phyloP scores from a whole-genome alignment of 2,888 invertebrate species.

The Mythimna lalbum region DNA sequence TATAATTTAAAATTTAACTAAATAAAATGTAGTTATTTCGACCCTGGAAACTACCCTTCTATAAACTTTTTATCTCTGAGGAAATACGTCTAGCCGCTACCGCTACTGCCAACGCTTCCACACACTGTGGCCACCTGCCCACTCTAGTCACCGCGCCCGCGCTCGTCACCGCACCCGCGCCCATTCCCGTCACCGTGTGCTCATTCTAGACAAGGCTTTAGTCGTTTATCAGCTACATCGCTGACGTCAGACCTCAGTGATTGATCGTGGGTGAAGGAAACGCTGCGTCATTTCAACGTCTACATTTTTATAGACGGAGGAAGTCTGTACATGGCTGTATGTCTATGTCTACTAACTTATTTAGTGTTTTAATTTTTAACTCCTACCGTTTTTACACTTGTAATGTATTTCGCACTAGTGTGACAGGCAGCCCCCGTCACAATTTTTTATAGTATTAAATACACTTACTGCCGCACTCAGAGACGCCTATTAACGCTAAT shows the following conservation, averaged over 20 bases:
- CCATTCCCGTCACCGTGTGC: not conserved
- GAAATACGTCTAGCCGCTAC: not conserved
- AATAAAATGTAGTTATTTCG: too few relatives aligned
- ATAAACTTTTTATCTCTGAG: not conserved
- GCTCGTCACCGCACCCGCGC: not conserved
- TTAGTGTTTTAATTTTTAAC: not conserved
- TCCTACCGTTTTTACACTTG: too few relatives aligned
- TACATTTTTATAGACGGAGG: conserved; percentile 22
- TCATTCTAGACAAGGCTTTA: not conserved
- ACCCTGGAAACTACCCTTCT: too few relatives aligned
- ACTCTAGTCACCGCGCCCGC: not conserved
- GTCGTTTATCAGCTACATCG: conserved; percentile 46
- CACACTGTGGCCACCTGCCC: too few relatives aligned
- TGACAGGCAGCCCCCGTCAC: too few relatives aligned
- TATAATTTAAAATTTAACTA: too few relatives aligned
- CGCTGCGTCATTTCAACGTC: conserved; percentile 43
- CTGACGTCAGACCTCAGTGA: conserved; percentile 57
- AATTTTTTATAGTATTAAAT: too few relatives aligned
- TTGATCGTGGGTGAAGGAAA: conserved; percentile 54
- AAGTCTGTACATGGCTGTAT: conserved; percentile 18
- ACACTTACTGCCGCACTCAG: too few relatives aligned
- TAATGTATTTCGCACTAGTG: too few relatives aligned
- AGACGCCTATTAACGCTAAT: too few relatives aligned
- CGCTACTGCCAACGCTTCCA: too few relatives aligned
- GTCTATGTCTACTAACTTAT: not conserved